Percentiles rank a stretch among this genome's conserved stretches.
These are phyloP conservation scores for Drosophila mayaguana DNA, from an alignment of 2,888 invertebrate genomes.

Conservation along the genomic window DNA sequence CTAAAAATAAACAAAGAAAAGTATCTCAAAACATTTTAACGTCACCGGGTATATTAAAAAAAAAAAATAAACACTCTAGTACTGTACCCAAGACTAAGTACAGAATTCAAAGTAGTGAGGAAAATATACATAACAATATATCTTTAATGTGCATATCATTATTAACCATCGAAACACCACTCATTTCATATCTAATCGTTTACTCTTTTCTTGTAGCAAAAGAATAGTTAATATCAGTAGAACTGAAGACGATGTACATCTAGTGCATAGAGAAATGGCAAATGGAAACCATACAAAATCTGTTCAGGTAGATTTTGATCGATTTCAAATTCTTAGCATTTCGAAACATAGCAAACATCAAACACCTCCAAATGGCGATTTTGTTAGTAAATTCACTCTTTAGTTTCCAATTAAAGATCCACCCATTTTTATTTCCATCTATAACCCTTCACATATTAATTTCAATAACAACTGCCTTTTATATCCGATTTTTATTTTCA, in stretches of 20 bases:
- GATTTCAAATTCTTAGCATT: conserved; percentile 54
- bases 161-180: conserved; percentile 38
- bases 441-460: conserved; percentile 11
- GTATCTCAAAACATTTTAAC: not conserved
- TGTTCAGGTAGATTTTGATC: conserved; percentile 87
- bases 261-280: conserved; percentile 90
- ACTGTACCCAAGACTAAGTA: conserved; percentile 51
- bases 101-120: conserved; percentile 40
- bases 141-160: conserved; percentile 23
- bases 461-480: not conserved
- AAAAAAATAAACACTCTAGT: conserved; percentile 14
- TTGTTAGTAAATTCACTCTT: conserved; percentile 62
- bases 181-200: conserved; percentile 70
- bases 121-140: conserved; percentile 9
- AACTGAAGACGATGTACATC: conserved; percentile 91
- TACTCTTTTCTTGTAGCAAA: conserved; percentile 88
- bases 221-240: conserved; percentile 91
- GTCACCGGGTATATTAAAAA: not conserved
- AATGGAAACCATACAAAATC: conserved; percentile 90
- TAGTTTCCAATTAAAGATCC: conserved; percentile 56
- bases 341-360: conserved; percentile 48
- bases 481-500: not conserved
- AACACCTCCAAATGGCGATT: conserved; percentile 50
- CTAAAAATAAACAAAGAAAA: not conserved
- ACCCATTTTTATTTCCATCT: conserved; percentile 67